These are phyloP conservation scores for Apeltes quadracus DNA, from an alignment of 2,113 vertebrate genomes.

Conservation along the genomic window DNA sequence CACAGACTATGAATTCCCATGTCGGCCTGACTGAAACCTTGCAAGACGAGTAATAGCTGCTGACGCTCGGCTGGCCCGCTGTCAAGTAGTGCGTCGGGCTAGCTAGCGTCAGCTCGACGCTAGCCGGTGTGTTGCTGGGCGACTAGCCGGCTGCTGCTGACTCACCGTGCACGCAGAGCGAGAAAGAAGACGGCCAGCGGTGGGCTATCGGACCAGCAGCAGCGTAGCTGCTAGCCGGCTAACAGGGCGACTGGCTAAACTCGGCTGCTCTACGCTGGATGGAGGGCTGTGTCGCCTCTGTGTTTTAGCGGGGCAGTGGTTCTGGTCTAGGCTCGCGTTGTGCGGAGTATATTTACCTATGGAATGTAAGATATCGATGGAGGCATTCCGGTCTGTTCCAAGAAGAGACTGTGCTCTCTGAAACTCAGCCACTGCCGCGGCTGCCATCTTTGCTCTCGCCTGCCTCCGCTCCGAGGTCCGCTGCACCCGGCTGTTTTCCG, in stretches of 20 bases:
- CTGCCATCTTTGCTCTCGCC: conserved; percentile 88
- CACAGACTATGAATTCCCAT: conserved; percentile 3
- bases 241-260: conserved; percentile 18
- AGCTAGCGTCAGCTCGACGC: conserved; percentile 48
- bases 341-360: conserved; percentile 82
- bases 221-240: conserved; percentile 25
- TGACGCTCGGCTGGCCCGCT: conserved; percentile 31
- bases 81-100: conserved; percentile 35
- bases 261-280: background rate
- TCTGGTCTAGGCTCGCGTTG: rapidly evolving
- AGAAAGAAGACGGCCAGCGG: conserved; percentile 25
- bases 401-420: conserved; percentile 94
- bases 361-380: conserved; percentile 92
- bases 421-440: conserved; percentile 93
- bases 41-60: conserved; percentile 21
- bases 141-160: conserved; percentile 75
- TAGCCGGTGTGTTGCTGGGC: conserved; percentile 57
- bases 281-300: background rate
- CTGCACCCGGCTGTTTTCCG: conserved; percentile 56
- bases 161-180: conserved; percentile 67
- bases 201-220: conserved; percentile 16
- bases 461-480: conserved; percentile 36
- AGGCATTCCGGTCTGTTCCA: conserved; percentile 89
- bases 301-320: too few relatives aligned
- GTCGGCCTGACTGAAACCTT: conserved; percentile 37